phyloP scores from a whole-genome alignment of 2,888 invertebrate genomes.

The Ophioninae sp. region DNA sequence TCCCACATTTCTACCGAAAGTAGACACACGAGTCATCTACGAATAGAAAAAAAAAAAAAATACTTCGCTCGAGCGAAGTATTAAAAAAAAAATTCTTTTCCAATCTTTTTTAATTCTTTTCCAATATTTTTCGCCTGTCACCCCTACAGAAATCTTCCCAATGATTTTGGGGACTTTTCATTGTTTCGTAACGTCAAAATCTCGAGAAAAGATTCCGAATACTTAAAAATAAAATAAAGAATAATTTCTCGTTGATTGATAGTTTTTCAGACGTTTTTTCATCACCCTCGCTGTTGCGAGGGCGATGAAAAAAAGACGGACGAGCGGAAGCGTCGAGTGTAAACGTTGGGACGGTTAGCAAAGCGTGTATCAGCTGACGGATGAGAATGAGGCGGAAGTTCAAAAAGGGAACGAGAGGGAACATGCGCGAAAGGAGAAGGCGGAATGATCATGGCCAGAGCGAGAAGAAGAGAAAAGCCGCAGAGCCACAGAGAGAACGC shows the following conservation, averaged over 20 bases:
- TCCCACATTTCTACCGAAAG: constrained; percentile 12
- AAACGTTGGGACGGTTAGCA: constrained; percentile 43
- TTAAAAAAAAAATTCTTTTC: background rate
- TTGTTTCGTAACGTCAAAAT: no score
- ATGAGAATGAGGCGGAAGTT: constrained; percentile 8
- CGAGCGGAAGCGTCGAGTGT: constrained; percentile 25
- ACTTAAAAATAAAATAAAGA: no score
- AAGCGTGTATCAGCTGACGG: constrained; percentile 12
- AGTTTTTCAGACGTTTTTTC: no score
- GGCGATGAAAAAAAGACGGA: constrained; percentile 61
- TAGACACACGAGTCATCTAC: background rate
- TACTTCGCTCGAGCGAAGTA: background rate
- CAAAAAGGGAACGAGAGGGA: constrained; percentile 39
- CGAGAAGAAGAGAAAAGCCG: constrained; percentile 15
- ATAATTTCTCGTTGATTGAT: no score
- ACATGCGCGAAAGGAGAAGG: background rate
- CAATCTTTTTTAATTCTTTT: background rate
- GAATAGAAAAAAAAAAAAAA: background rate
- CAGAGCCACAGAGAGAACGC: constrained; percentile 20
- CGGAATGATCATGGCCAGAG: constrained; percentile 1
- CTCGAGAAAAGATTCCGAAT: no score
- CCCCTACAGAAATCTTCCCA: background rate
- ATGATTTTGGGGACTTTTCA: no score
- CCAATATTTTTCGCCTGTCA: background rate
- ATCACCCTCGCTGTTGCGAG: no score